Evolutionary conservation across 2,888 invertebrate genomes (phyloP), one percentile per base, ranked within the genome.

Genomic region (Pyrrhia umbra): DNA sequence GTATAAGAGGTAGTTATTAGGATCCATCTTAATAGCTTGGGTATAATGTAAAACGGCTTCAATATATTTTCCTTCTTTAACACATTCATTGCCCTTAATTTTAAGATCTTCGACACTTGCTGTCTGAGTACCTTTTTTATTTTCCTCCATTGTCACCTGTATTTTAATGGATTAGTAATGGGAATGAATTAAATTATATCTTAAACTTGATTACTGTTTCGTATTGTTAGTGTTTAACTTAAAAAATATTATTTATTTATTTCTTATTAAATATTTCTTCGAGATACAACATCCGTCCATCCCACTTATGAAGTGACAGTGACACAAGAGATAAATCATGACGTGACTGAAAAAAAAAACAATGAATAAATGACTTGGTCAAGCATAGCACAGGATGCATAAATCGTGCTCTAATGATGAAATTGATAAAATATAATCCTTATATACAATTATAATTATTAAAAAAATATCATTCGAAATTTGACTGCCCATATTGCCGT

Each of bases 41-140:
- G 97, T 97, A 85, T 98, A 98, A 89, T 97, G 96, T 60, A 97
- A 89, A 66, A 97, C 95, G 5, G 98, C 97, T 91, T 97, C 97
- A 74, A 96, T 96, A 88, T 94, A 97, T 85, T 97, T 97, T 55
- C 96, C 95, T 77, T 96, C 95, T 85, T 96, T 96, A 45, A 98
- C 96, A 84, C 97, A 97, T 52, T 96, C 95, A 90, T 98, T 98
- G 25, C 98, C 98, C 82, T 96, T 95, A 83, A 95, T 96, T 89
- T 97, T 97, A 25, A 97, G 89, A 47, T 96, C 95, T 86, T 96
- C 96, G n/a, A 95, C 95, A 60, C 81, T 92, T 18, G 80, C 50
- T 25, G 87, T 42, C 68, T 82, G 86, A 15, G 73, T 79, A 18
- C 54, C 39, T 84, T 91, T 92, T 73, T 92, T 94, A 40, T 81